Evolutionary conservation across 2,797 vertebrate species (phyloP).

Genomic region (Peromyscus melanophrys): DNA sequence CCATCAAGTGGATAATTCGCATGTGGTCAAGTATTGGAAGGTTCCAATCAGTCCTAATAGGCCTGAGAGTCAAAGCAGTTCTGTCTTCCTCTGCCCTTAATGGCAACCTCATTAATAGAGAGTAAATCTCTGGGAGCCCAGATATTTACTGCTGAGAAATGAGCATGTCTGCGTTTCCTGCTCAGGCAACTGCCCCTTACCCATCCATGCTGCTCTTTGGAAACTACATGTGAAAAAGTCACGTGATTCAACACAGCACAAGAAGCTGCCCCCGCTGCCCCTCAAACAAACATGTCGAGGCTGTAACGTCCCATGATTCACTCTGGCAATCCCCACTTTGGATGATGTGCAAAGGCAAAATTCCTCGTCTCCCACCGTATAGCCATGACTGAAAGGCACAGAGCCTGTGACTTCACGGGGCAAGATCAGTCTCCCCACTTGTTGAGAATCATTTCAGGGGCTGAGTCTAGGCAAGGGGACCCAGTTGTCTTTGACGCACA

Average conservation of each 20-base stretch:
- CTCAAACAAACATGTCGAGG: background rate
- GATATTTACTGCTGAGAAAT: background rate
- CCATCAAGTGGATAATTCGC: constrained; percentile 65
- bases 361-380: background rate
- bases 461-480: constrained; percentile 14
- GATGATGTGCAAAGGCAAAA: constrained; percentile 49
- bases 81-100: constrained; percentile 48
- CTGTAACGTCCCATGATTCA: background rate
- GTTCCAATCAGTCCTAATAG: constrained; percentile 15
- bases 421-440: background rate
- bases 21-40: constrained; percentile 48
- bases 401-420: background rate
- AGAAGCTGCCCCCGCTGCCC: background rate
- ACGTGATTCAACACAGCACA: constrained; percentile 18
- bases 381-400: constrained; percentile 1
- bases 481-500: background rate
- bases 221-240: constrained; percentile 57
- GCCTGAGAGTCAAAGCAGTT: constrained; percentile 41
- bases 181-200: background rate
- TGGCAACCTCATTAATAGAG: background rate
- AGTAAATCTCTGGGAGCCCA: constrained; percentile 49
- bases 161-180: constrained; percentile 26
- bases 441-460: constrained; percentile 28
- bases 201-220: constrained; percentile 13
- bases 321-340: background rate